A percentile compares a stretch with the other conserved stretches of the same genome.
phyloP scores from a whole-genome alignment of 2,888 invertebrate genomes.

The Diplolepis rosae region DNA sequence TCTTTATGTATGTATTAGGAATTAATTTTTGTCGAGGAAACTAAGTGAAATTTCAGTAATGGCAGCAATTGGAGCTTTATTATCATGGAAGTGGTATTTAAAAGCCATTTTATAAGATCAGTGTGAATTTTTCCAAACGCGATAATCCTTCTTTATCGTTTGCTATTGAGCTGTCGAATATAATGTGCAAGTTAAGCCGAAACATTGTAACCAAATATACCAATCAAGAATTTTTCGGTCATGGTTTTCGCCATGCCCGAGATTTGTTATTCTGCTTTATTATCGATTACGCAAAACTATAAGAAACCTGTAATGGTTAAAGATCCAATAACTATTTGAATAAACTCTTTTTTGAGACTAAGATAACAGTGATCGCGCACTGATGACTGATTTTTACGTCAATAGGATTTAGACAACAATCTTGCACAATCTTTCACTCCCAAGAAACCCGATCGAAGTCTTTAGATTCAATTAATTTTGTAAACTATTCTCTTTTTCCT shows the following conservation, averaged over 20 bases:
- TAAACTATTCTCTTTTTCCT: not conserved
- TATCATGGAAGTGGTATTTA: not conserved
- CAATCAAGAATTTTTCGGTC: conserved; percentile 5
- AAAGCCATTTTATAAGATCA: not conserved
- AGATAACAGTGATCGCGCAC: conserved; percentile 28
- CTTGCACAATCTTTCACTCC: conserved; percentile 32
- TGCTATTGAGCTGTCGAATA: not conserved
- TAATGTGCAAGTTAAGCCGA: conserved; percentile 11
- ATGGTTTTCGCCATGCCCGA: not conserved
- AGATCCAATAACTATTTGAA: not conserved
- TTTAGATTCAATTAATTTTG: not conserved
- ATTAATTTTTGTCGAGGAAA: not conserved
- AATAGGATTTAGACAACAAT: conserved; percentile 27
- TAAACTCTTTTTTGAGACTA: conserved; percentile 3
- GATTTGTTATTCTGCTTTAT: conserved; percentile 17
- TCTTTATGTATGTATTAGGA: not conserved
- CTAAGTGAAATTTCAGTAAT: not conserved
- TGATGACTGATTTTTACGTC: conserved; percentile 28
- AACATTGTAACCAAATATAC: conserved; percentile 24
- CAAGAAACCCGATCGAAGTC: conserved; percentile 21
- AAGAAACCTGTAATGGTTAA: conserved; percentile 5
- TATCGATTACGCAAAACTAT: conserved; percentile 5
- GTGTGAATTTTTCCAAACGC: not conserved
- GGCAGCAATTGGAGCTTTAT: not conserved
- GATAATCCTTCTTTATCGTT: conserved; percentile 7